A percentile compares a stretch with the other conserved stretches of the same genome.
These are phyloP conservation scores for Taurulus bubalis DNA, from an alignment of 2,113 vertebrate genomes.

Conservation along the genomic window DNA sequence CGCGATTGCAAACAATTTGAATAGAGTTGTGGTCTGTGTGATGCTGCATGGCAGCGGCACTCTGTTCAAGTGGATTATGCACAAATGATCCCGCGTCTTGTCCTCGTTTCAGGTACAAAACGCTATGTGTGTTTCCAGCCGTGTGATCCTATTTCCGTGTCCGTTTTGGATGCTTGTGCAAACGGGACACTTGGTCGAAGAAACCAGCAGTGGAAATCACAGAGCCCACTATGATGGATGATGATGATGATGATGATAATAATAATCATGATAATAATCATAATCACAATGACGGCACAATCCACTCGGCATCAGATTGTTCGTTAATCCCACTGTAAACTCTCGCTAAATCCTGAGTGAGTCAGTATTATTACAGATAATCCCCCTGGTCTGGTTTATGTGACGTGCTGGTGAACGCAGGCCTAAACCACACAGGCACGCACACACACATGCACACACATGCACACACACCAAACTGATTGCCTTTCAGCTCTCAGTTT, in stretches of 20 bases:
- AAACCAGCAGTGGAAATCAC: slow-evolving; percentile 16
- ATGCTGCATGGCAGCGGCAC: neutral
- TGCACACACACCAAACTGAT: slow-evolving; percentile 35
- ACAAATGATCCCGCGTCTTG: neutral
- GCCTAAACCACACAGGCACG: slow-evolving; percentile 5
- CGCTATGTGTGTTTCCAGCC: neutral
- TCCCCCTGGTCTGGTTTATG: slow-evolving; percentile 63
- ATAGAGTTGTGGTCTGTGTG: neutral
- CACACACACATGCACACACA: neutral
- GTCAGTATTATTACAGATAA: slow-evolving; percentile 73
- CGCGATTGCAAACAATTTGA: neutral
- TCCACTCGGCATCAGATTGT: slow-evolving; percentile 72
- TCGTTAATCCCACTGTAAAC: slow-evolving; percentile 71
- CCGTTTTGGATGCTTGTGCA: neutral
- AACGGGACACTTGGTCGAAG: slow-evolving; percentile 32
- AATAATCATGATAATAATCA: slow-evolving; percentile 46
- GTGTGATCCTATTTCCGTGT: neutral
- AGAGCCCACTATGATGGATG: slow-evolving; percentile 27
- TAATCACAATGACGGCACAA: slow-evolving; percentile 64
- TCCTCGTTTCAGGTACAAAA: neutral
- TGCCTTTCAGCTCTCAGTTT: slow-evolving; percentile 64
- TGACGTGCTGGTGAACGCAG: slow-evolving; percentile 42
- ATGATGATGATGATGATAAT: slow-evolving; percentile 11
- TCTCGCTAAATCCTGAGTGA: slow-evolving; percentile 68
- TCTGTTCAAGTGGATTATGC: neutral